phyloP scores from a whole-genome alignment of 2,797 vertebrate species.

The Rallus crepitans region DNA sequence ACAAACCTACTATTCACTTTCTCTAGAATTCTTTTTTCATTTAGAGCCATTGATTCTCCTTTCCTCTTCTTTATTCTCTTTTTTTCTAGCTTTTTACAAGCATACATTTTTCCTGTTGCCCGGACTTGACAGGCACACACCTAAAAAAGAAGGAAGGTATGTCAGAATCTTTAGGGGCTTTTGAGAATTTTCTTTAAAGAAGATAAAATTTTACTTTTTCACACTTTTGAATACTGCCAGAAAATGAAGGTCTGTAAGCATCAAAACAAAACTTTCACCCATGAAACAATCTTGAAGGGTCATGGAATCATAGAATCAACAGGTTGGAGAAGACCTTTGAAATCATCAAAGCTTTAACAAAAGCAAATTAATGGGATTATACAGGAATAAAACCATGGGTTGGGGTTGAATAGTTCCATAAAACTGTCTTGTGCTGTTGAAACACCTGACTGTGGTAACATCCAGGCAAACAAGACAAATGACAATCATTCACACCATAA shows the following conservation, averaged over 20 bases:
- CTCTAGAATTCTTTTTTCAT: slow-evolving; percentile 94
- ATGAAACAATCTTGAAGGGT: background rate
- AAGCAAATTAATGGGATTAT: background rate
- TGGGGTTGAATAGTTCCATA: background rate
- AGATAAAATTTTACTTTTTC: background rate
- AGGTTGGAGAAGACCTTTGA: too few species aligned
- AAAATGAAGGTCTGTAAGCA: background rate
- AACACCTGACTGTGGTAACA: background rate
- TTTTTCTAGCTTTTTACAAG: slow-evolving; percentile 97
- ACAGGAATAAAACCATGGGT: background rate
- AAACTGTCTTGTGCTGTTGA: background rate
- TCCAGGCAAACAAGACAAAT: background rate
- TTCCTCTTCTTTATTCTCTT: slow-evolving; percentile 95
- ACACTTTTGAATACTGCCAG: background rate
- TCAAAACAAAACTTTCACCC: background rate
- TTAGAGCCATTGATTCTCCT: slow-evolving; percentile 95
- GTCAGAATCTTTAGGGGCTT: background rate
- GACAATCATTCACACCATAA: background rate
- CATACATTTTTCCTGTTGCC: slow-evolving; percentile 97
- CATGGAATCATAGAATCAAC: background rate
- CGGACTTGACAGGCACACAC: slow-evolving; percentile 96
- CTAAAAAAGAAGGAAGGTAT: slow-evolving; percentile 66
- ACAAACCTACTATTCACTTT: slow-evolving; percentile 97
- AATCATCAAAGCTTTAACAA: background rate
- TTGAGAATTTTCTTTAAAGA: background rate